A percentile compares a stretch with the other conserved stretches of the same genome.
phyloP scores from a whole-genome alignment of 2,888 invertebrate genomes.

The Bimastos eiseni region DNA sequence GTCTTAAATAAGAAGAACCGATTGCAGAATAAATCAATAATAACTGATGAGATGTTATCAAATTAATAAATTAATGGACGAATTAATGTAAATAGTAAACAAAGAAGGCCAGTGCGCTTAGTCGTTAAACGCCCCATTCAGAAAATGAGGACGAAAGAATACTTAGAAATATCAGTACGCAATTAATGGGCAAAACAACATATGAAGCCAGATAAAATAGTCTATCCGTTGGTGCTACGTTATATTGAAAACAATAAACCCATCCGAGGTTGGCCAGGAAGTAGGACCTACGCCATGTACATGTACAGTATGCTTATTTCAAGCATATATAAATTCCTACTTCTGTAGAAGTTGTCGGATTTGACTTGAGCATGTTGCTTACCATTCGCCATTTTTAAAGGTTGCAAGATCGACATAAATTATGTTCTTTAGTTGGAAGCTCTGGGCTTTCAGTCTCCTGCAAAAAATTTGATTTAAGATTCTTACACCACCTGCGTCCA shows the following conservation, averaged over 20 bases:
- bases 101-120: background rate
- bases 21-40: background rate
- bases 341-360: background rate
- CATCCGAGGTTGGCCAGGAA: background rate
- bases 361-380: too few relatives aligned
- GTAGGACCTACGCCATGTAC: too few relatives aligned
- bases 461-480: too few relatives aligned
- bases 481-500: too few relatives aligned
- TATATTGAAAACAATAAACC: background rate
- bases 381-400: too few relatives aligned
- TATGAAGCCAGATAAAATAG: too few relatives aligned
- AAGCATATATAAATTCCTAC: background rate
- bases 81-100: background rate
- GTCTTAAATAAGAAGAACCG: background rate
- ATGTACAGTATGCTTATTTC: background rate
- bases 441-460: too few relatives aligned
- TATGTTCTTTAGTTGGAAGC: too few relatives aligned
- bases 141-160: background rate
- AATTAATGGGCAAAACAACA: background rate
- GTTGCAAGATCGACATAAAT: too few relatives aligned
- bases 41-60: too few relatives aligned
- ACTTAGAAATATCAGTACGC: background rate
- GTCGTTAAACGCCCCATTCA: too few relatives aligned
- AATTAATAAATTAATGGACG: too few relatives aligned
- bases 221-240: background rate